Conservation (phyloP, 2,797 vertebrate species). For the Catostomus latipinnis region DNA sequence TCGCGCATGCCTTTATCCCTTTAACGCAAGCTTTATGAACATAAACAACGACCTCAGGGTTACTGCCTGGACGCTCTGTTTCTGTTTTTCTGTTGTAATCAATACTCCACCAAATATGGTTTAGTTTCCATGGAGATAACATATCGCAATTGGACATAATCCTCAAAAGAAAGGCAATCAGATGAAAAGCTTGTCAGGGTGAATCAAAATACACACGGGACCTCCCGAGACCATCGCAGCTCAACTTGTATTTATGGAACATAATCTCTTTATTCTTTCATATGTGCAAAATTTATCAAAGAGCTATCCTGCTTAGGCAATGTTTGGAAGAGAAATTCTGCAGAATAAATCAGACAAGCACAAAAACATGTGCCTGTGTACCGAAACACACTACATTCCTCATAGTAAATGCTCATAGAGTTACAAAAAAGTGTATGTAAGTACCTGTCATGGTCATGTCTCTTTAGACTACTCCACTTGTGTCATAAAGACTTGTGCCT, state of each 20-base stretch:
- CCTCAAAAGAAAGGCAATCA: slow-evolving; percentile 10
- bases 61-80: slow-evolving; percentile 48
- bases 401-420: not conserved
- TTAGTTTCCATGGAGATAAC: slow-evolving; percentile 46
- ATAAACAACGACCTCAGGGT: slow-evolving; percentile 48
- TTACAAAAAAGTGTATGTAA: not conserved
- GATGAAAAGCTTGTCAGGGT: slow-evolving; percentile 29
- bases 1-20: slow-evolving; percentile 35
- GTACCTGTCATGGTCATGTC: not conserved
- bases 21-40: slow-evolving; percentile 47
- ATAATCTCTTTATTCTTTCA: slow-evolving; percentile 29
- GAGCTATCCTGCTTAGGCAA: not conserved
- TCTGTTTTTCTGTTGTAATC: slow-evolving; percentile 33
- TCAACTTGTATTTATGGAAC: slow-evolving; percentile 57
- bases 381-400: not conserved
- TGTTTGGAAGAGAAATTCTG: not conserved
- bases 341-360: not conserved
- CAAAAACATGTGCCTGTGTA: not conserved
- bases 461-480: not conserved
- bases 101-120: slow-evolving; percentile 44
- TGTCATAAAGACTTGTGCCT: not conserved
- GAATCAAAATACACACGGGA: slow-evolving; percentile 29
- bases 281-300: slow-evolving; percentile 33
- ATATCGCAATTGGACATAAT: slow-evolving; percentile 37
- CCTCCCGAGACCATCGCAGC: slow-evolving; percentile 25